Evolutionary conservation across 2,113 vertebrate species (phyloP), one percentile per base, ranked within the genome.

Genomic region (Urocitellus parryii): DNA sequence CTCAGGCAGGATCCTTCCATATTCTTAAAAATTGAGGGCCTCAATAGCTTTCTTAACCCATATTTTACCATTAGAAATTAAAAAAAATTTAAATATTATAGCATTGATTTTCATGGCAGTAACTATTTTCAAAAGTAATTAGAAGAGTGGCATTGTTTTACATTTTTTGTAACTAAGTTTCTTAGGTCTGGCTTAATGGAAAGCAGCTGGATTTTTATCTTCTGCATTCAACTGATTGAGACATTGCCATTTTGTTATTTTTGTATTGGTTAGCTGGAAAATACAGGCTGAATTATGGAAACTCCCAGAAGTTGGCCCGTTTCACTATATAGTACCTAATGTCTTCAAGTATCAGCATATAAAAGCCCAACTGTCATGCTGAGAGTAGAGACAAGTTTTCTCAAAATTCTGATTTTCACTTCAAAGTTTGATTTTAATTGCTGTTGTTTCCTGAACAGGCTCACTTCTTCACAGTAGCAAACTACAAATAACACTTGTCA

Each of bases 361-460:
- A 18, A 61, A 82, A 76, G 4, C 51, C 37, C 74, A 92, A 37
- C 65, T 74, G 16, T 51, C 56, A 85, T 68, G 48, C 58, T 61
- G 14, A 24, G 3, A 39, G 14, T 76, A 9, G 16, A 63, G 37
- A 53, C 1, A 91, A 51, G 2, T 91, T 88, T 74, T 32, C 73
- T 48, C 42, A 42, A 70, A 94, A 80, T 76, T 81, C 51, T 91
- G 22, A 70, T 61, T 93, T 84, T 89, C 24, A 92, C 73, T 65
- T 94, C 20, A 56, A 67, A 61, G 25, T 90, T 48, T 85, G 80
- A 92, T 70, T 86, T 78, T 77, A 92, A 82, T 25, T 76, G 63
- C 37, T 82, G 32, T 82, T 56, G 45, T 92, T 73, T 78, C 76
- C 42, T 88, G 68, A 42, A 91, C 68, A 72, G 27, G 51, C 34